Evolutionary conservation across 2,888 invertebrate genomes (phyloP).

Genomic region (Tipula unca): DNA sequence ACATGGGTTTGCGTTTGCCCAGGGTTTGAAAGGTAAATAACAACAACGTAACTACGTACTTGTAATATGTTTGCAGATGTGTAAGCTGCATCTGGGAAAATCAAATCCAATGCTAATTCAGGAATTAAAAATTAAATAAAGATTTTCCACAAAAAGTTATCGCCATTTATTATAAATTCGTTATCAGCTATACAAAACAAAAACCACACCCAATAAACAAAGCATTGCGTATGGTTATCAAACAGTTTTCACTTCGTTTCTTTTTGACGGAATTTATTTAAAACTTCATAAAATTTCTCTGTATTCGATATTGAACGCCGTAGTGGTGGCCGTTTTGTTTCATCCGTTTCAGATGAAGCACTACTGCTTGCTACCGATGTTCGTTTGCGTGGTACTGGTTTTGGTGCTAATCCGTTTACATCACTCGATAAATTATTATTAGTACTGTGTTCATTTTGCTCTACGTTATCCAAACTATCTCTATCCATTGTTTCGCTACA

Average conservation of each 20-base stretch:
- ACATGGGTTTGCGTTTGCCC: neutral
- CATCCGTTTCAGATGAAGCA: neutral
- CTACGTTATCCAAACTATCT: neutral
- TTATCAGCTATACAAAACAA: neutral
- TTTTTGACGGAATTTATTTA: conserved; percentile 18
- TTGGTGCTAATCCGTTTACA: neutral
- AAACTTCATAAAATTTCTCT: neutral
- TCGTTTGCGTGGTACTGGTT: neutral
- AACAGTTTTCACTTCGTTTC: neutral
- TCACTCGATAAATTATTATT: neutral
- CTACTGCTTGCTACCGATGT: neutral
- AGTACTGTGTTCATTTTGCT: neutral
- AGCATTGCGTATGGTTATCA: neutral
- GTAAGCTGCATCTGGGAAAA: neutral
- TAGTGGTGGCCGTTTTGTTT: neutral
- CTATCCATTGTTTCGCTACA: neutral
- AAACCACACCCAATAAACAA: neutral
- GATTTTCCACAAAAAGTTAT: neutral
- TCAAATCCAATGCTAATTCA: neutral
- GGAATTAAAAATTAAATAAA: neutral
- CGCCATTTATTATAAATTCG: neutral
- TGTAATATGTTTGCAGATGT: neutral
- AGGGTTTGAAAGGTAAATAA: neutral
- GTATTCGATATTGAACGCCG: conserved; percentile 14
- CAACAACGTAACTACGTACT: neutral